Percentiles rank a stretch among this genome's conserved stretches.
Conservation (phyloP, 2,888 invertebrate species). For the Bimastos eiseni region DNA sequence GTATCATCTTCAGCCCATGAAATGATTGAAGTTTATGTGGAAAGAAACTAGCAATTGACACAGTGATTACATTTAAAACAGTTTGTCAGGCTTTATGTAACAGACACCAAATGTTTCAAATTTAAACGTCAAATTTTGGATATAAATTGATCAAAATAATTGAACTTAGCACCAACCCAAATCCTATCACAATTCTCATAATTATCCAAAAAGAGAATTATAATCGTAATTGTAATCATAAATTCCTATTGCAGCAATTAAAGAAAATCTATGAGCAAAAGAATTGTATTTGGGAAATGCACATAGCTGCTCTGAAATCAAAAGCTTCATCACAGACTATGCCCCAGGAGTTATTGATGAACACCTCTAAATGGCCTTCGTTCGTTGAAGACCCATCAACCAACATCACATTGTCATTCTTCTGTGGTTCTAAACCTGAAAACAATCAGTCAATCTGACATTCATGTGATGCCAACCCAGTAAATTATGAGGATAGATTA, state of each 20-base stretch:
- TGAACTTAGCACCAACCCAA: too few relatives aligned
- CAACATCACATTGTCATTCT: background rate
- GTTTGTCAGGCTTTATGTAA: too few relatives aligned
- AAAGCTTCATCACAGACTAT: background rate
- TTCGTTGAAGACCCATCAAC: background rate
- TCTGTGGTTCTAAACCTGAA: background rate
- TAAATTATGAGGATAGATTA: too few relatives aligned
- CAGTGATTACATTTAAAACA: too few relatives aligned
- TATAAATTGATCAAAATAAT: too few relatives aligned
- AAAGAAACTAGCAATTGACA: too few relatives aligned
- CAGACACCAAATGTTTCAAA: too few relatives aligned
- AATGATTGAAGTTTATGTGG: too few relatives aligned
- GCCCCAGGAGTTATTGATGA: background rate
- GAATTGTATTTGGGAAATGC: background rate
- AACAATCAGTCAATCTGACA: background rate
- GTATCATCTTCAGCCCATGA: too few relatives aligned
- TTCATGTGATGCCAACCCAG: background rate
- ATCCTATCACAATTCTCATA: too few relatives aligned
- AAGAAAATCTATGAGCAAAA: background rate
- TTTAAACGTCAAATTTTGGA: too few relatives aligned
- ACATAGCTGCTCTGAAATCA: slow-evolving; percentile 13
- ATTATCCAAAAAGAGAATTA: too few relatives aligned
- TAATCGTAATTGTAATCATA: background rate
- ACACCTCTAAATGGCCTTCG: background rate
- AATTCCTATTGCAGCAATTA: background rate